phyloP scores from a whole-genome alignment of 2,888 invertebrate species.

The Aproaerema taeniolella region DNA sequence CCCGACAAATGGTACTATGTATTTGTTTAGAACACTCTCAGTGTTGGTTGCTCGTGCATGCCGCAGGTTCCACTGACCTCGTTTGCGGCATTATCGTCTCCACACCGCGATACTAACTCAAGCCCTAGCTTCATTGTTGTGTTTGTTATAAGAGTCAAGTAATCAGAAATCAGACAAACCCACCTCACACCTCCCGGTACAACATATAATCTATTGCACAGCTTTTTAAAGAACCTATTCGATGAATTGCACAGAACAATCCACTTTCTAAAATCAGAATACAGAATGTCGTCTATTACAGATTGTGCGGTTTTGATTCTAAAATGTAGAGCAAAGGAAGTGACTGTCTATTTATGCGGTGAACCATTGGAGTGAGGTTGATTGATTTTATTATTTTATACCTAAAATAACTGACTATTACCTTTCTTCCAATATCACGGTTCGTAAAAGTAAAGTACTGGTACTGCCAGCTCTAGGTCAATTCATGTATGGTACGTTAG shows the following conservation, averaged over 20 bases:
- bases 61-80: slow-evolving; percentile 51
- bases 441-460: too few relatives aligned
- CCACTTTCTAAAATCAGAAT: background rate
- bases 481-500: slow-evolving; percentile 28
- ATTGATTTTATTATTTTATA: slow-evolving; percentile 14
- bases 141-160: too few relatives aligned
- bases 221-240: too few relatives aligned
- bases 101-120: slow-evolving; percentile 11
- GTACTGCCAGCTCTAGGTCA: slow-evolving; percentile 1
- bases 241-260: background rate
- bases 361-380: background rate
- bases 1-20: slow-evolving; percentile 28
- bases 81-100: slow-evolving; percentile 51
- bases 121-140: too few relatives aligned
- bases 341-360: slow-evolving; percentile 2
- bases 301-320: background rate
- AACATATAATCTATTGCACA: too few relatives aligned
- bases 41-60: slow-evolving; percentile 34
- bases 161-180: slow-evolving; percentile 14
- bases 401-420: slow-evolving; percentile 18
- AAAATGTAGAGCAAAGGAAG: background rate
- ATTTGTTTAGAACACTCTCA: slow-evolving; percentile 31
- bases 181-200: too few relatives aligned
- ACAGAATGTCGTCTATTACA: too few relatives aligned
- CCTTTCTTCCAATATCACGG: slow-evolving; percentile 28